These are phyloP conservation scores for Micropterix aruncella DNA, from an alignment of 2,888 invertebrate genomes.

Conservation along the genomic window DNA sequence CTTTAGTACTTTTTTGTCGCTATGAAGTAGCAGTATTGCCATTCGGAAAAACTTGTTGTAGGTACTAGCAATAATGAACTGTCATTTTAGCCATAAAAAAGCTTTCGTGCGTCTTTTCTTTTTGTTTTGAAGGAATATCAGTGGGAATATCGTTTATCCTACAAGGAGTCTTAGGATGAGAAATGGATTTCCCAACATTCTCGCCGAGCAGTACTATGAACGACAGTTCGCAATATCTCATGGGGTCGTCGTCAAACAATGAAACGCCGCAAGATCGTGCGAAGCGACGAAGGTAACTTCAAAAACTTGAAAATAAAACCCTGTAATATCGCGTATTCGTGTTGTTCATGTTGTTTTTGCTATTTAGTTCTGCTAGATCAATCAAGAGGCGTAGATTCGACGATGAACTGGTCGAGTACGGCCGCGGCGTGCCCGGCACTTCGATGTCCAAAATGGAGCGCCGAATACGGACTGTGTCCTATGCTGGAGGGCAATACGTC, in stretches of 20 bases:
- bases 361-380: conserved; percentile 74
- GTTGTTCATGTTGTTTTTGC: conserved; percentile 2
- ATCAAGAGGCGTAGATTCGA: conserved; percentile 94
- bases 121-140: too few species aligned
- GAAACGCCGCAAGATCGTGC: conserved; percentile 28
- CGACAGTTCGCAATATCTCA: conserved; percentile 20
- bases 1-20: too few species aligned
- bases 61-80: too few species aligned
- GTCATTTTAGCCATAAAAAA: too few species aligned
- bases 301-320: not conserved
- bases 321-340: not conserved
- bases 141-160: too few species aligned
- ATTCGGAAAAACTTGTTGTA: too few species aligned
- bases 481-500: conserved; percentile 37
- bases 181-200: conserved; percentile 31
- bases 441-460: conserved; percentile 27
- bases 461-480: conserved; percentile 33
- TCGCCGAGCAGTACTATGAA: conserved; percentile 30
- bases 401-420: conserved; percentile 92
- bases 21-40: too few species aligned
- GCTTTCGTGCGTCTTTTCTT: too few species aligned
- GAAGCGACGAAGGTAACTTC: conserved; percentile 31
- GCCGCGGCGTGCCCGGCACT: conserved; percentile 51
- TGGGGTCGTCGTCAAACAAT: conserved; percentile 20
- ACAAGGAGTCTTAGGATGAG: not conserved